Base-by-base conservation (phyloP, 1,140 invertebrate genomes). In the Piezodorus guildinii region DNA sequence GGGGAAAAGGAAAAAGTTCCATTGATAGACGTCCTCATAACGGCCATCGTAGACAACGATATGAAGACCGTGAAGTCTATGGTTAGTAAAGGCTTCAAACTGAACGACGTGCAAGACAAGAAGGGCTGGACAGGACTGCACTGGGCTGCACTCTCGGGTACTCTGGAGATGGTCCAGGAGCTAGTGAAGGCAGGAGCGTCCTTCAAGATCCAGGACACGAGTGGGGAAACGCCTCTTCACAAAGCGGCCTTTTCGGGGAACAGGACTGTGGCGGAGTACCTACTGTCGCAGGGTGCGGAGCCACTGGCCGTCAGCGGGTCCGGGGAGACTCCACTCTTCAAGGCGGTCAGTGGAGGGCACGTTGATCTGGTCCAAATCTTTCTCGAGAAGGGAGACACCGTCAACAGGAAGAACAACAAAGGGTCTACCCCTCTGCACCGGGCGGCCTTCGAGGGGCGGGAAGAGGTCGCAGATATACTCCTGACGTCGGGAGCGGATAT, bases 281-380 rank as follows among this genome's bases (percentile, higher is more conserved):
- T 56, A 15, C 17, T 56, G 19, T 56, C 52, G 1, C 23, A 3
- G 6, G 52, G 52, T 6, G 52, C 52, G 15, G 52, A 56, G 8
- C 17, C 23, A 1, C 2, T 16, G 21, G 17, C 23, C 2, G 23
- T 23, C 17, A 56, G 27, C 52, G 23, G 23, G 15, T 23, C 15
- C 3, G 52, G 52, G 5, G 52, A 56, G 23, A 16, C 52, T 4
- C 17, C 52, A 1, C 15, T 56, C 3, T 56, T 56, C 52, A 56
- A 56, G 52, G 52, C 52, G 4, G 52, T 56, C 3, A 56, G 52
- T 25, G 52, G 23, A 23, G 23, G 52, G 14, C 52, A 56, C 52
- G 17, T 56, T 1, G 52, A 56, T 23, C 6, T 56, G 52, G 52
- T 56, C 2, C 17, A 56, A 23, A 16, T 56, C 10, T 25, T 56